phyloP scores from a whole-genome alignment of 2,888 invertebrate genomes.

The Schizotus pectinicornis region DNA sequence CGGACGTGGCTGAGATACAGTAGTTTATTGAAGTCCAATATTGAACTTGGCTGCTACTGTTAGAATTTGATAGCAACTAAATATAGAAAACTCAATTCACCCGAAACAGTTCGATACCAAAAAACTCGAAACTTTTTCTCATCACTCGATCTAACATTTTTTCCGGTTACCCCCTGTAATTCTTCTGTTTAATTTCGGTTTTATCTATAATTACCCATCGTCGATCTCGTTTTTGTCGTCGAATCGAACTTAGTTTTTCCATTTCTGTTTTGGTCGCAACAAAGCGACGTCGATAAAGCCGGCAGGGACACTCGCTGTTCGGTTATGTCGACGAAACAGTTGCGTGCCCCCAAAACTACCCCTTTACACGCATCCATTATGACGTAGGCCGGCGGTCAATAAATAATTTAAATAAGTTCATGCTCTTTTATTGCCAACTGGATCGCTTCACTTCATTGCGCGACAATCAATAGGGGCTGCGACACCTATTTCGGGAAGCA shows the following conservation, averaged over 20 bases:
- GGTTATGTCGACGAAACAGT: neutral
- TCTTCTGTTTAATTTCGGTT: too few species aligned
- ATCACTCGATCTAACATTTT: too few species aligned
- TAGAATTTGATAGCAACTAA: too few species aligned
- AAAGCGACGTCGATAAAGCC: slow-evolving; percentile 21
- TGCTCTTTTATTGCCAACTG: slow-evolving; percentile 12
- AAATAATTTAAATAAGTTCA: slow-evolving; percentile 25
- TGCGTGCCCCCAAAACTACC: slow-evolving; percentile 24
- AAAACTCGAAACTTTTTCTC: too few species aligned
- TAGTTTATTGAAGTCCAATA: too few species aligned
- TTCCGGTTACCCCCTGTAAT: too few species aligned
- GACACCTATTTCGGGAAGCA: too few species aligned
- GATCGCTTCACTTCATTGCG: slow-evolving; percentile 2
- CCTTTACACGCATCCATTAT: slow-evolving; percentile 26
- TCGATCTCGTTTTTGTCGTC: neutral
- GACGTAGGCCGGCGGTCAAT: slow-evolving; percentile 26
- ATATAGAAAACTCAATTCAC: too few species aligned
- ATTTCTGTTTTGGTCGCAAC: neutral
- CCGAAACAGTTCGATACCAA: too few species aligned
- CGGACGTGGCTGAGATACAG: neutral
- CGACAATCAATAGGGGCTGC: neutral
- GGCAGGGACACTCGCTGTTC: slow-evolving; percentile 19
- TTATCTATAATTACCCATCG: neutral
- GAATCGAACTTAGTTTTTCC: slow-evolving; percentile 1
- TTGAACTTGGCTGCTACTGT: too few species aligned